A percentile compares a stretch with the other conserved stretches of the same genome.
These are phyloP conservation scores for Chaetogeoica ovagalla DNA, from an alignment of 2,888 invertebrate species.

Conservation along the genomic window DNA sequence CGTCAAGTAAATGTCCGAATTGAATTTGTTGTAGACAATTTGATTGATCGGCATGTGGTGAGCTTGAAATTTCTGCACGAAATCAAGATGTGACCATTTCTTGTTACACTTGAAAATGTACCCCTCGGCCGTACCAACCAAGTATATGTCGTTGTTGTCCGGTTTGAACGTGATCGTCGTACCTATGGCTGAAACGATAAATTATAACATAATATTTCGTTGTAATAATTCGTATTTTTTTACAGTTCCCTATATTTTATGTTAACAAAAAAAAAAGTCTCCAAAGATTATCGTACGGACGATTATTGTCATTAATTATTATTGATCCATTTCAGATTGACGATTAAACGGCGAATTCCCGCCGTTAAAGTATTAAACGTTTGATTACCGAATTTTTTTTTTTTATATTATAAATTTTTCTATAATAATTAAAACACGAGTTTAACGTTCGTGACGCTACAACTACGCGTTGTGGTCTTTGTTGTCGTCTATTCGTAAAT, in stretches of 20 bases:
- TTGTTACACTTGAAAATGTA: constrained; percentile 89
- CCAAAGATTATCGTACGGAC: too few relatives aligned
- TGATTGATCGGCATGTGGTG: constrained; percentile 90
- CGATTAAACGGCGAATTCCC: too few relatives aligned
- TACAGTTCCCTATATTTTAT: neutral
- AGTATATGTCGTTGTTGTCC: constrained; percentile 74
- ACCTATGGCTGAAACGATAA: constrained; percentile 70
- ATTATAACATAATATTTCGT: neutral
- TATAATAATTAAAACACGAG: too few relatives aligned
- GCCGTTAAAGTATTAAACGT: too few relatives aligned
- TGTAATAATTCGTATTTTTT: neutral
- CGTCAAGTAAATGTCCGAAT: constrained; percentile 84
- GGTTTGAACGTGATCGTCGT: constrained; percentile 89
- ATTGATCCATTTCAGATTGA: too few relatives aligned
- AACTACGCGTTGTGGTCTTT: too few relatives aligned
- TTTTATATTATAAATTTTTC: too few relatives aligned
- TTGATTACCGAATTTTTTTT: too few relatives aligned
- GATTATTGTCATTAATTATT: too few relatives aligned
- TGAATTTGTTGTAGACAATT: constrained; percentile 84
- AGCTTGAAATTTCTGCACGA: constrained; percentile 61
- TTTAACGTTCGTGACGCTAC: too few relatives aligned
- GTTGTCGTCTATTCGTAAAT: too few relatives aligned
- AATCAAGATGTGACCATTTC: constrained; percentile 68
- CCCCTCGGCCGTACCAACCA: constrained; percentile 93
- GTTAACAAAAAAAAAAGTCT: too few relatives aligned